Evolutionary conservation across 2,888 invertebrate species (phyloP), one percentile per base, ranked within the genome.

Genomic region (Lymantria monacha): DNA sequence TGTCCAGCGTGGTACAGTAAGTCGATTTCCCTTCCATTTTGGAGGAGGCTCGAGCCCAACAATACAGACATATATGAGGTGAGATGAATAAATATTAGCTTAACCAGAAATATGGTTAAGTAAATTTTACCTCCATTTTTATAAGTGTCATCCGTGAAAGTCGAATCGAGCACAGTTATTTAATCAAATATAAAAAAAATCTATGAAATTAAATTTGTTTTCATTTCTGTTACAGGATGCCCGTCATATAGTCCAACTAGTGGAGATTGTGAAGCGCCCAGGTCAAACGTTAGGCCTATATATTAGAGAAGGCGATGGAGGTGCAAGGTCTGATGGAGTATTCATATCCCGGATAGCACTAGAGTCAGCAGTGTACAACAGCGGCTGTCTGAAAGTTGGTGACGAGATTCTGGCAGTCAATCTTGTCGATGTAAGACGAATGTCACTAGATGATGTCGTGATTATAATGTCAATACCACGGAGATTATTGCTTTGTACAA

Each of bases 401-500:
- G 99, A 99, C 87, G 99, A 99, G 92, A 99, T 99, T 78, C 92
- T 99, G 70, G 98, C 98, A 37, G 99, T 99, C 53, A 99, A 99
- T 89, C 93, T 98, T 77, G 99, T 99, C 65, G 98, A 99, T 83
- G 99, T 99, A 66, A 96, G 98, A 61, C 95, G 97, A 75, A 99
- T 99, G 98, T 97, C 98, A 66, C 92, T 99, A 74, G 99, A 99
- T 86, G 99, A 99, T 86, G 99, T 99, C 61, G 99, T 99, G 67
- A 98, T 99, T 76, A 97, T 99, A 74, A 99, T 99, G 98, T 98
- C 98, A 76, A 99, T 99, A 91, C 99, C 99, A 7, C 94, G 98
- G 76, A 94, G 99, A 69, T 93, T 99, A 76, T 95, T 99, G 61
- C 93, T 99, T 61, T 98, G 98, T 70, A 98, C 98, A 61, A 94